Base-by-base conservation (phyloP, 2,888 invertebrate genomes). In the Pediacus dermestoides region DNA sequence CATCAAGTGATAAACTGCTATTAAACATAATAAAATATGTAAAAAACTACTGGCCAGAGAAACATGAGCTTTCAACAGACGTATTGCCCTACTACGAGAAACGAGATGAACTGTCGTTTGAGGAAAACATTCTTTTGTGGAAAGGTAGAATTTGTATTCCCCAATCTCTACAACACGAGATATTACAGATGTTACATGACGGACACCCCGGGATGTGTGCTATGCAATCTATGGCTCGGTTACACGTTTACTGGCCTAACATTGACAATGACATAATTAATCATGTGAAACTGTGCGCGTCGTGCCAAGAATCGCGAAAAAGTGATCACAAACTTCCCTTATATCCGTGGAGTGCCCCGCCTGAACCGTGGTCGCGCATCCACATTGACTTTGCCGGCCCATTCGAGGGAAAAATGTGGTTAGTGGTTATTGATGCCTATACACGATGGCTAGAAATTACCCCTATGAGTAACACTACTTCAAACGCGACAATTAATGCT, bases 321-420 rank as follows among this genome's bases (percentile, higher is more conserved):
- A 27, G 31, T 27, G 16, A 21, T n/a, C 8, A 9, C 9, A 41
- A 28, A 9, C 15, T 33, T 21, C 48, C 44, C 13, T 23, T 48
- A 8, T 45, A 37, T 39, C 40, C 41, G 2, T 51, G 48, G 39
- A 25, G 26, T 10, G 33, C 41, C 22, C 38, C 46, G 22, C 16
- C 50, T 4, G 46, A 50, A 42, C 39, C 37, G n/a, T 49, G 45
- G 49, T 22, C 42, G 4, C 32, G 47, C 11, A 16, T 47, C 7
- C 47, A 48, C 31, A 23, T 45, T 50, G 25, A 51, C 37, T 18
- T 42, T 39, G 34, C 42, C 10, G 15, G 55, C 28, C 37, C 48
- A 16, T 33, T 39, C 33, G 7, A 45, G 28, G 48, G 57, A 50
- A 30, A 61, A 60, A 48, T 66, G 51, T 49, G 46, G 49, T 10